These are phyloP conservation scores for Melanaphis sacchari DNA, from an alignment of 1,140 invertebrate genomes.

Conservation along the genomic window DNA sequence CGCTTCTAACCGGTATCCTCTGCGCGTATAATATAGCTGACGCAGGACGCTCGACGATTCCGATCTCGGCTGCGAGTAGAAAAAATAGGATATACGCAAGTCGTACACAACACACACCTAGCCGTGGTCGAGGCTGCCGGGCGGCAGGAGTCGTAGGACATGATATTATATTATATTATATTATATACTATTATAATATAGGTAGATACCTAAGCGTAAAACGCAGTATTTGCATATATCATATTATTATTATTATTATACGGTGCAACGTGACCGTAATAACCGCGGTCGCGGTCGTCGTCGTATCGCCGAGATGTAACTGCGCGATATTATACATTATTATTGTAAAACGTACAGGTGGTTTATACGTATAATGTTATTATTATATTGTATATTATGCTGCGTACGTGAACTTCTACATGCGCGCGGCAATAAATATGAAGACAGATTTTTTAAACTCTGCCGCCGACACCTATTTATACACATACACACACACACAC, in stretches of 20 bases:
- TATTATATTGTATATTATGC: too few species aligned
- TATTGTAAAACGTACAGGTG: not conserved
- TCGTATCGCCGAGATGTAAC: not conserved
- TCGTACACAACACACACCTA: not conserved
- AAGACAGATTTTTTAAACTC: slow-evolving; percentile 37
- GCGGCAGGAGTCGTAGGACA: not conserved
- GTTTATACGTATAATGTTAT: not conserved
- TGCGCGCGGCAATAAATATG: not conserved
- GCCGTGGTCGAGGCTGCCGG: not conserved
- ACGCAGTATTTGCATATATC: slow-evolving; percentile 19
- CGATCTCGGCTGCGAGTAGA: not conserved
- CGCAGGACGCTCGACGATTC: not conserved
- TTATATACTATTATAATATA: not conserved
- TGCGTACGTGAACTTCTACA: not conserved
- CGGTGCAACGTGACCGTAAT: not conserved
- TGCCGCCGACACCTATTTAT: slow-evolving; percentile 22
- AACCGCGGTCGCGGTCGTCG: slow-evolving; percentile 13
- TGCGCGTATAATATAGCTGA: too few species aligned
- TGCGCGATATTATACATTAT: not conserved
- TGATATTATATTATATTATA: not conserved
- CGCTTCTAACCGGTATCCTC: not conserved
- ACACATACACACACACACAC: too few species aligned
- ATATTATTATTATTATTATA: too few species aligned
- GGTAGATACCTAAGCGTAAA: not conserved
- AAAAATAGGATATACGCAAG: not conserved